Conservation (phyloP, 2,113 vertebrate genomes). For the Cathartes aura region DNA sequence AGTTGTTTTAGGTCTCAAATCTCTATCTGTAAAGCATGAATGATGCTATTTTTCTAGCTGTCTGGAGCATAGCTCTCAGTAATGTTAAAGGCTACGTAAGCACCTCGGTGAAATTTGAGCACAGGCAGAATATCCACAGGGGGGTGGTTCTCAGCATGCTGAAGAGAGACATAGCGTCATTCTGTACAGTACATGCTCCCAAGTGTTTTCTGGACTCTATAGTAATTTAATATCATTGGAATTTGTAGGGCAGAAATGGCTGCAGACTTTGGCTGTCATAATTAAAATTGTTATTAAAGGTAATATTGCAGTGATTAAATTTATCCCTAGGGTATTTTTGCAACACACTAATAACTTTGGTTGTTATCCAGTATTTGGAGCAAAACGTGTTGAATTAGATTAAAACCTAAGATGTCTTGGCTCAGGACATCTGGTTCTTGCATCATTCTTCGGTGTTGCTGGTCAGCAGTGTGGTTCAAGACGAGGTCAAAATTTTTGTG, state of each 20-base stretch:
- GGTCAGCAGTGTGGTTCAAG: background rate
- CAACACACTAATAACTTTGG: background rate
- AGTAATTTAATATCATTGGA: conserved; percentile 15
- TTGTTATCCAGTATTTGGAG: background rate
- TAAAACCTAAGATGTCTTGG: background rate
- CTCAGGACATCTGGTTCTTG: background rate
- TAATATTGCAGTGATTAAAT: background rate
- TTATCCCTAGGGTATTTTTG: background rate
- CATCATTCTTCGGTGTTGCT: background rate
- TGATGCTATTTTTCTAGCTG: background rate
- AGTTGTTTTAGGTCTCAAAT: background rate
- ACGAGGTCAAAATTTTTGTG: background rate
- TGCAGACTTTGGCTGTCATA: background rate
- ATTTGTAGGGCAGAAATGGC: conserved; percentile 30
- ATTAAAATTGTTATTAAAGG: conserved; percentile 41
- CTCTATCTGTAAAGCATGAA: background rate
- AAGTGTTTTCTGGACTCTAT: background rate
- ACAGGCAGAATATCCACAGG: background rate
- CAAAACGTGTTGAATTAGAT: background rate
- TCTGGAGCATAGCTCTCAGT: background rate
- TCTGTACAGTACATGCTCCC: background rate
- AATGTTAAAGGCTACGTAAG: background rate
- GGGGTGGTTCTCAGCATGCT: background rate
- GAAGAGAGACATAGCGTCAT: background rate
- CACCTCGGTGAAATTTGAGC: background rate